Conservation (phyloP, 2,797 vertebrate genomes). For the Rhabdophis nuchalis region DNA sequence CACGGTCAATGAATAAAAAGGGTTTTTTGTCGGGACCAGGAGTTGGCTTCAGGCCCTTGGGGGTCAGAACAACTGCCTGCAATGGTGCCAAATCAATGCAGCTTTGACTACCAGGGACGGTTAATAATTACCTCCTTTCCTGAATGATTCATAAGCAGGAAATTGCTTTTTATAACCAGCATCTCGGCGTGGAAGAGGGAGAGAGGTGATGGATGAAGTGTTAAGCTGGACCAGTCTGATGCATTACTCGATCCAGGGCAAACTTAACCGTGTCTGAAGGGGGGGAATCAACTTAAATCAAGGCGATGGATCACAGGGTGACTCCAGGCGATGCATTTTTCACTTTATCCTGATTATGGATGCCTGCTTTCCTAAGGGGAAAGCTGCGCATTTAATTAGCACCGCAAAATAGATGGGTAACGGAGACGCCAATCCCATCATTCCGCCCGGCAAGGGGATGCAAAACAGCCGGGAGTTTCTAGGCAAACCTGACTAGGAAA, state of each 20-base stretch:
- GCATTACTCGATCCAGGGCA: constrained; percentile 10
- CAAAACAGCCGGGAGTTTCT: not conserved
- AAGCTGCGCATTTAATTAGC: constrained; percentile 46
- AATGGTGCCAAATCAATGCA: not conserved
- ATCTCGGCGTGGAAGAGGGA: not conserved
- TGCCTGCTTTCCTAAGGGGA: constrained; percentile 3
- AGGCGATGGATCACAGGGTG: constrained; percentile 38
- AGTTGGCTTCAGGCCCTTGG: too few relatives aligned
- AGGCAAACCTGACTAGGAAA: not conserved
- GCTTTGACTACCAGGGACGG: not conserved
- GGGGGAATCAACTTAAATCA: constrained; percentile 49
- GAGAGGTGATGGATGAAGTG: constrained; percentile 11
- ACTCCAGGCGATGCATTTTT: constrained; percentile 39
- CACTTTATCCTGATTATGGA: not conserved
- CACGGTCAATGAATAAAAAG: too few relatives aligned
- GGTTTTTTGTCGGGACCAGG: too few relatives aligned
- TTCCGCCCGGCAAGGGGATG: not conserved
- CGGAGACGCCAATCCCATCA: constrained; percentile 3
- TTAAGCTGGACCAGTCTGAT: not conserved
- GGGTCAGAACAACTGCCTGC: not conserved
- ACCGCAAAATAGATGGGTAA: not conserved
- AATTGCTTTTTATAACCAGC: not conserved
- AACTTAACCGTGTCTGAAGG: constrained; percentile 36
- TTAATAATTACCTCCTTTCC: accelerated
- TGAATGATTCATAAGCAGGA: constrained; percentile 12